Percentiles rank a stretch among this genome's conserved stretches.
These are phyloP conservation scores for Phaenicophaeus curvirostris DNA, from an alignment of 2,797 vertebrate species.

Conservation along the genomic window DNA sequence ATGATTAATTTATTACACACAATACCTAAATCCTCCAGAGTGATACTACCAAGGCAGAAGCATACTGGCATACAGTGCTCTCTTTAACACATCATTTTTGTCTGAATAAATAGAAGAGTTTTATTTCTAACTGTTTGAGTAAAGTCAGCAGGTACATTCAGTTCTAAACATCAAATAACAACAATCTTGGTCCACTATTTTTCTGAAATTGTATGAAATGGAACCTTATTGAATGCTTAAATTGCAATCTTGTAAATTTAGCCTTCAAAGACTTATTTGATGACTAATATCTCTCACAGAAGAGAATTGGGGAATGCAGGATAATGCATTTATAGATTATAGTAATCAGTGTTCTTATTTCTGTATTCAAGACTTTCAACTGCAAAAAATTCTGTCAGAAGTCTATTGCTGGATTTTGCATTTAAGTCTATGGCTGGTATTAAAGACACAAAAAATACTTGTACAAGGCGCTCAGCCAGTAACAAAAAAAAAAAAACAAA, in stretches of 20 bases:
- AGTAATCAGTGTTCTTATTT: neutral
- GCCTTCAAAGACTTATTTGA: neutral
- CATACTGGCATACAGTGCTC: neutral
- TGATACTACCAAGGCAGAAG: neutral
- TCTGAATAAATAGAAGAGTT: neutral
- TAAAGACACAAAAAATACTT: neutral
- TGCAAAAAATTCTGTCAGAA: neutral
- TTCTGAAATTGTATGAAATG: neutral
- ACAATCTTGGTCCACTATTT: neutral
- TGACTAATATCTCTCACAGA: neutral
- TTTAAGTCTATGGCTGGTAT: neutral
- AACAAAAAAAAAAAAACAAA: neutral
- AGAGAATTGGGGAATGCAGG: neutral
- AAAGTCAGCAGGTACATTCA: neutral
- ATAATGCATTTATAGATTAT: neutral
- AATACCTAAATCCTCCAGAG: neutral
- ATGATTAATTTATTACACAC: neutral
- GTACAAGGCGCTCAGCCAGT: neutral
- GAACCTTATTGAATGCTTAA: neutral
- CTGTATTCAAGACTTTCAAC: neutral
- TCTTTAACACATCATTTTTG: neutral
- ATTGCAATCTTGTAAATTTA: neutral
- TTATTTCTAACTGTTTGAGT: neutral
- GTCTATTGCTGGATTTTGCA: neutral
- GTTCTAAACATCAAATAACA: neutral